Base-by-base conservation (phyloP, 1,140 invertebrate species). In the Drosophila guanche region DNA sequence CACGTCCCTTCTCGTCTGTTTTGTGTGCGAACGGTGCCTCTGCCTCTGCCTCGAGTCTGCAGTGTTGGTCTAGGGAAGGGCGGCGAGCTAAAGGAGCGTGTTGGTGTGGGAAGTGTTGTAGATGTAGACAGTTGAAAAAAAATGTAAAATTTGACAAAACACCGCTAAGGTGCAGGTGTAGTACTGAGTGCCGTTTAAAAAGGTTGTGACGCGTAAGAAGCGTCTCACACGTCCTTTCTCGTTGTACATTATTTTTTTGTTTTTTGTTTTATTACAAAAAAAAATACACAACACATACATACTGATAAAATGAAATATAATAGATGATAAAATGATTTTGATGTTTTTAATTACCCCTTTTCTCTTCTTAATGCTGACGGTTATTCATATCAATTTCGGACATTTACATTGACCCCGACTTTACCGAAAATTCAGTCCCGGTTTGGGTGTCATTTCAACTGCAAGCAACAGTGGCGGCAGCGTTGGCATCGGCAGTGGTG, bases 381-480 rank as follows among this genome's bases (percentile, higher is more conserved):
- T 73, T 58, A 43, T 70, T 50, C 40, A 66, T 53, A 67, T 65
- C 56, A 58, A 60, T 56, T 67, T 77, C 77, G 61, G 79, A 79
- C 48, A 42, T 66, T 50, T 66, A 61, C n/a, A 72, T 54, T 60
- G 37, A 78, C 67, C 43, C 54, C 48, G 42, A 42, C 40, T 55
- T 65, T 43, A 56, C 45, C 33, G 41, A 54, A 22, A 45, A 48
- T 40, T 47, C 50, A 79, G 76, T 75, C 76, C 76, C 43, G 79
- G 62, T 57, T 70, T 79, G 65, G 70, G 76, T 58, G 51, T 63
- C 22, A 79, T 79, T 63, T 70, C 77, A 65, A 63, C 76, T 43
- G 69, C 56, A 61, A 70, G 40, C 62, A 79, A 75, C 59, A 79
- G 60, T 61, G 65, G 61, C 50, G 53, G 57, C 55, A 54, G 40